Evolutionary conservation across 2,888 invertebrate species (phyloP).

Genomic region (Orgyia antiqua): DNA sequence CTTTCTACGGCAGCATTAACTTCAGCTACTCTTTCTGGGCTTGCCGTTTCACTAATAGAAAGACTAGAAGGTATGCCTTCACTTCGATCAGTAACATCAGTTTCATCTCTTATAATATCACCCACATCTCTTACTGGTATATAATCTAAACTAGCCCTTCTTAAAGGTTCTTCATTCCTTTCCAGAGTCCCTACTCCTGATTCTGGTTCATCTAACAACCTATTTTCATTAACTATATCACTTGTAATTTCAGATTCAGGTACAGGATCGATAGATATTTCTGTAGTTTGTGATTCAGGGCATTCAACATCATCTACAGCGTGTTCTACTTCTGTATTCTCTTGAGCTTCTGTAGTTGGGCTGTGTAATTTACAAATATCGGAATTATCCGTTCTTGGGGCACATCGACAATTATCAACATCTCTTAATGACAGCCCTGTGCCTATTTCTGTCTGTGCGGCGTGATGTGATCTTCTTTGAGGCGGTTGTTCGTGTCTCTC

Average conservation of each 20-base stretch:
- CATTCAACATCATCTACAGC: constrained; percentile 43
- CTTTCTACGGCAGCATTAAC: constrained; percentile 61
- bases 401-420: constrained; percentile 62
- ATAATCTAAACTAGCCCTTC: constrained; percentile 68
- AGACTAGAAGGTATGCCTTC: constrained; percentile 71
- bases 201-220: constrained; percentile 56
- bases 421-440: constrained; percentile 62
- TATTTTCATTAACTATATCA: constrained; percentile 47
- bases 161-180: constrained; percentile 52
- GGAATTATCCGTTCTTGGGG: constrained; percentile 22
- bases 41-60: constrained; percentile 68
- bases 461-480: constrained; percentile 38
- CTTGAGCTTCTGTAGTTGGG: constrained; percentile 35
- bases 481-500: constrained; percentile 72
- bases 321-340: constrained; percentile 45
- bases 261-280: constrained; percentile 5
- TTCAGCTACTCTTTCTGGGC: constrained; percentile 64
- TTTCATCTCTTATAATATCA: constrained; percentile 61
- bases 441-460: constrained; percentile 69
- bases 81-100: constrained; percentile 67
- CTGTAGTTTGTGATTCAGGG: constrained; percentile 4
- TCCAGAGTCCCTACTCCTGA: constrained; percentile 60
- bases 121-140: constrained; percentile 73
- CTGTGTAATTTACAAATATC: constrained; percentile 81
- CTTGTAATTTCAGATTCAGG: constrained; percentile 9